Evolutionary conservation across 2,797 vertebrate species (phyloP).

Genomic region (Selene dorsalis): DNA sequence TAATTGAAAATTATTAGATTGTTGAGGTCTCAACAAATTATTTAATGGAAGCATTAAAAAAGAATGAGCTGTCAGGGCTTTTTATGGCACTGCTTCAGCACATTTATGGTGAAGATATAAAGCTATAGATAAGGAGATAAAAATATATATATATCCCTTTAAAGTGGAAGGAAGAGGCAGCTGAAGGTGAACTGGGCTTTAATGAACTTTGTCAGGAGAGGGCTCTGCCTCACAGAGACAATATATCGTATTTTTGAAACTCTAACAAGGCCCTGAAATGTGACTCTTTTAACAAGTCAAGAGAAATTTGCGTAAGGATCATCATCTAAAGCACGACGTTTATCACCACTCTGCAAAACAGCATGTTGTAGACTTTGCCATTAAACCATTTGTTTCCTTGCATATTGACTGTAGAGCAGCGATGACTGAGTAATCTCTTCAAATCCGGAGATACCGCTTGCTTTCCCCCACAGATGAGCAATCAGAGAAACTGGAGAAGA

Average conservation of each 20-base stretch:
- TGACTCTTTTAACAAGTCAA: constrained; percentile 7
- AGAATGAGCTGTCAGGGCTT: constrained; percentile 24
- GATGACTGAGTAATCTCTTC: constrained; percentile 51
- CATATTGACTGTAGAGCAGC: constrained; percentile 25
- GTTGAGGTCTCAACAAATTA: constrained; percentile 34
- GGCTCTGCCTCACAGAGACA: constrained; percentile 9
- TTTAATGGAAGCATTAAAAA: constrained; percentile 33
- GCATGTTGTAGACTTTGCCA: constrained; percentile 17
- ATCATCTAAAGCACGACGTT: neutral
- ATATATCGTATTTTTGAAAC: constrained; percentile 3
- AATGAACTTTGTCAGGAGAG: constrained; percentile 23
- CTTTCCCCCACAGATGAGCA: constrained; percentile 28
- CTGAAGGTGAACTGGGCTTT: constrained; percentile 27
- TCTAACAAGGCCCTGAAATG: constrained; percentile 19
- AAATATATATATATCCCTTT: neutral
- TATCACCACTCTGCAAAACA: constrained; percentile 5
- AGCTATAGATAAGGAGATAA: neutral
- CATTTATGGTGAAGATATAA: constrained; percentile 11
- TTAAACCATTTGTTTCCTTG: constrained; percentile 34
- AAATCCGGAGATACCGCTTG: constrained; percentile 50
- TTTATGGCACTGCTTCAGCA: constrained; percentile 5
- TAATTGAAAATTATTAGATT: constrained; percentile 21
- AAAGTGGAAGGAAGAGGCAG: constrained; percentile 34
- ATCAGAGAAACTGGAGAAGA: constrained; percentile 11
- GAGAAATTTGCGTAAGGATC: constrained; percentile 9